Base-by-base conservation (phyloP, 2,888 invertebrate genomes). In the Lasioglossum leucozonium region DNA sequence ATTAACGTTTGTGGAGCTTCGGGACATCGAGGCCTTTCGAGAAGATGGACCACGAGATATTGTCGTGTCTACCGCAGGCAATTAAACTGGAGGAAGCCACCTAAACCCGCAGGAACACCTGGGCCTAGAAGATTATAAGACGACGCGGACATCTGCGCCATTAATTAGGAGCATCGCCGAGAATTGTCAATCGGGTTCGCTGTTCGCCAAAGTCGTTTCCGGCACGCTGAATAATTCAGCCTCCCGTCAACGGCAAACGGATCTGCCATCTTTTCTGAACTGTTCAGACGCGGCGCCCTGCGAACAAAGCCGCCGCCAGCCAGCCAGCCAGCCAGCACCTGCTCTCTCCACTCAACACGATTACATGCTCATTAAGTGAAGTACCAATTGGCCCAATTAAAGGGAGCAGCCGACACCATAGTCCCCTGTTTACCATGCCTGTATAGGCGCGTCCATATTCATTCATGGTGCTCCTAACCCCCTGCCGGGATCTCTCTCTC, bases 351-450 rank as follows among this genome's bases (percentile, higher is more conserved):
- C 58, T 58, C 58, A 65, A 65, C 65, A 34, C 30, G 65, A 65
- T 34, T 65, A 65, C 65, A 65, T 34, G 34, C 34, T 34, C 30
- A 65, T 65, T 65, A 65, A 65, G 65, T 4, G 34, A 65, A 65
- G 34, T 34, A 65, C 65, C 65, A 34, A 65, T 34, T 65, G 65
- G 34, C 34, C 65, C 65, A 65, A 65, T 65, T 65, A 65, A 34
- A 8, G 10, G 10, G n/a, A n/a, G n/a, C n/a, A 34, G 34, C 34
- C 65, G 34, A 65, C 65, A 65, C 65, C 65, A 58, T 58, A 26
- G 58, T 58, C 26, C 58, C 26, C 26, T 26, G 58, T 26, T 58
- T 26, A 5, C 58, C 58, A 58, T 58, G 58, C 4, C 58, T 58
- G 11, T 58, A 13, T 13, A 26, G 58, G n/a, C n/a, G 26, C 58